Evolutionary conservation across 2,888 invertebrate species (phyloP).

Genomic region (Saturnia japonica): DNA sequence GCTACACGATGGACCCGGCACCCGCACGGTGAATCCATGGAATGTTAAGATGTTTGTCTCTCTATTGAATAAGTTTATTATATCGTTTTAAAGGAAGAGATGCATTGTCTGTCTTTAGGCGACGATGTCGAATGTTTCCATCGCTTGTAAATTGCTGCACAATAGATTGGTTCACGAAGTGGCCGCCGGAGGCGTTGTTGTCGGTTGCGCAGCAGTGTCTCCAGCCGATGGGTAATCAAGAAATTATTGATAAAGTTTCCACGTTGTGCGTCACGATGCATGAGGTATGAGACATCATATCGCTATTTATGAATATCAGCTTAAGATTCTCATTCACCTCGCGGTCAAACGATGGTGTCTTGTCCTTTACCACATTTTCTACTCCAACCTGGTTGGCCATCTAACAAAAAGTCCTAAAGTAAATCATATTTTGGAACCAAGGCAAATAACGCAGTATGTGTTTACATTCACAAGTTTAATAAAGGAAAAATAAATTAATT

Average conservation of each 20-base stretch:
- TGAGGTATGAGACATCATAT: constrained; percentile 50
- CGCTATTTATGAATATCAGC: not conserved
- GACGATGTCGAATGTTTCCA: constrained; percentile 96
- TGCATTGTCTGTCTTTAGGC: constrained; percentile 70
- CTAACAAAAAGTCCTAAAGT: too few relatives aligned
- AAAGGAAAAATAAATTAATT: too few relatives aligned
- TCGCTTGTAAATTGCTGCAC: constrained; percentile 96
- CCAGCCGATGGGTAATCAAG: constrained; percentile 77
- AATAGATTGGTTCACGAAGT: constrained; percentile 96
- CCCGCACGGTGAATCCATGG: too few relatives aligned
- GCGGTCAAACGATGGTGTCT: not conserved
- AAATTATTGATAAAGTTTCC: constrained; percentile 64
- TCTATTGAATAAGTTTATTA: too few relatives aligned
- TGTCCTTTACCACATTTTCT: not conserved
- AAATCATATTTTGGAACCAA: too few relatives aligned
- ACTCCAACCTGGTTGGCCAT: too few relatives aligned
- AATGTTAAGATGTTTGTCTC: too few relatives aligned
- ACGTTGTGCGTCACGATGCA: constrained; percentile 71
- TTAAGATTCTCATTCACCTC: not conserved
- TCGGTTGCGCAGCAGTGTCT: constrained; percentile 91
- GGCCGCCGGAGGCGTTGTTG: constrained; percentile 93
- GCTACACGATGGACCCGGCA: too few relatives aligned
- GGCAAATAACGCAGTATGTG: too few relatives aligned
- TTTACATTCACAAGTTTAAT: too few relatives aligned
- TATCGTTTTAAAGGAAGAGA: too few relatives aligned